Conservation (phyloP, 1,140 invertebrate species). For the Drosophila varians region DNA sequence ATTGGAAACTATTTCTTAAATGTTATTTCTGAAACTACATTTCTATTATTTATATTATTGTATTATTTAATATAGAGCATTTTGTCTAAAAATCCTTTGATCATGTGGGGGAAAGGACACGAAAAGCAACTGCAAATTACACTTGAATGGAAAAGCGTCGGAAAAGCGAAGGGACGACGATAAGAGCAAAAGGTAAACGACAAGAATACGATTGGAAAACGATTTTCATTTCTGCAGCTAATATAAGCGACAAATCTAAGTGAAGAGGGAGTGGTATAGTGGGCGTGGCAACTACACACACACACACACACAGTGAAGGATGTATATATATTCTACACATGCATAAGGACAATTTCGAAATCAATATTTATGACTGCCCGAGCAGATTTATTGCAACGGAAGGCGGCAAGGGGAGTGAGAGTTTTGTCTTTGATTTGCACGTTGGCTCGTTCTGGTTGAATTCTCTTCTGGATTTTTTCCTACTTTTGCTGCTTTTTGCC, state of each 20-base stretch:
- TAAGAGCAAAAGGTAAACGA: conserved; percentile 67
- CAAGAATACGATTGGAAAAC: conserved; percentile 79
- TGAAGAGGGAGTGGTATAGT: conserved; percentile 22
- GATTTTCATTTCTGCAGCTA: conserved; percentile 82
- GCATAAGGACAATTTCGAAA: conserved; percentile 71
- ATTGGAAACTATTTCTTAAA: neutral
- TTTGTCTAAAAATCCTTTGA: neutral
- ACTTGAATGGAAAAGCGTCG: conserved; percentile 43
- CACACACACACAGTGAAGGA: conserved; percentile 13
- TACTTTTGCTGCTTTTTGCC: conserved; percentile 56
- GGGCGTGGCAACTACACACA: conserved; percentile 15
- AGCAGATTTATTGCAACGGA: conserved; percentile 76
- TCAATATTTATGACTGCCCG: conserved; percentile 79
- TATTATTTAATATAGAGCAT: neutral
- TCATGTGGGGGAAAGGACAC: neutral
- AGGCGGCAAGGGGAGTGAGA: conserved; percentile 10
- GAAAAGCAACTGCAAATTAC: conserved; percentile 74
- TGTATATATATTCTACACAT: conserved; percentile 20
- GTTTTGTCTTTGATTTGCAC: conserved; percentile 69
- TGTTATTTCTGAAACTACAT: too few species aligned
- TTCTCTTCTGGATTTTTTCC: conserved; percentile 3
- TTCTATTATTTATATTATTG: too few species aligned
- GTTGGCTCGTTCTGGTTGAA: conserved; percentile 48
- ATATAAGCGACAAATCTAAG: conserved; percentile 80
- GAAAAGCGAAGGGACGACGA: conserved; percentile 26